Percentiles rank a stretch among this genome's conserved stretches.
These are phyloP conservation scores for Trematocara nigrifrons DNA, from an alignment of 2,113 vertebrate species.

Conservation along the genomic window DNA sequence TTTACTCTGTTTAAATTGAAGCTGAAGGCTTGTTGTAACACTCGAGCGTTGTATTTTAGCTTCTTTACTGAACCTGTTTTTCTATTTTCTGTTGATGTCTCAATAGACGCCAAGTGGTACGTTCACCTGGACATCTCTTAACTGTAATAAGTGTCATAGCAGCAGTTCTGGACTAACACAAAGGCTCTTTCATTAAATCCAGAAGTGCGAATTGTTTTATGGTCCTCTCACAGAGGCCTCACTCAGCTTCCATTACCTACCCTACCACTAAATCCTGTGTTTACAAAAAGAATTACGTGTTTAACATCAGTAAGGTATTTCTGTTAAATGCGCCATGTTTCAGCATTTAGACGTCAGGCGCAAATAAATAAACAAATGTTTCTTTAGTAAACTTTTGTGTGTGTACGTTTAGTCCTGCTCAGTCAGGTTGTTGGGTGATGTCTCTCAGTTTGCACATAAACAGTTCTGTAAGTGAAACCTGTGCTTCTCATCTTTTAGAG, in stretches of 20 bases:
- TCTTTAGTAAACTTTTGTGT: fast-evolving
- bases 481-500: fast-evolving
- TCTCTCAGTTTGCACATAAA: background rate
- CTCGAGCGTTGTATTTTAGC: background rate
- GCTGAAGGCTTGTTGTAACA: background rate
- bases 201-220: background rate
- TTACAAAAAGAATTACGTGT: fast-evolving
- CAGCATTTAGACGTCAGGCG: fast-evolving
- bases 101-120: fast-evolving
- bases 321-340: background rate
- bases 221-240: fast-evolving
- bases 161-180: background rate
- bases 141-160: background rate
- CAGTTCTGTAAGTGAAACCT: background rate
- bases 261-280: background rate
- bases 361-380: background rate
- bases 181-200: background rate
- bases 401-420: fast-evolving
- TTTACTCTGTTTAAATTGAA: background rate
- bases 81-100: background rate
- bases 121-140: background rate
- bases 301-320: background rate
- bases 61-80: background rate
- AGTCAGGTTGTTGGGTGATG: background rate
- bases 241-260: fast-evolving